phyloP scores from a whole-genome alignment of 2,888 invertebrate species.

The Agelastica alni region DNA sequence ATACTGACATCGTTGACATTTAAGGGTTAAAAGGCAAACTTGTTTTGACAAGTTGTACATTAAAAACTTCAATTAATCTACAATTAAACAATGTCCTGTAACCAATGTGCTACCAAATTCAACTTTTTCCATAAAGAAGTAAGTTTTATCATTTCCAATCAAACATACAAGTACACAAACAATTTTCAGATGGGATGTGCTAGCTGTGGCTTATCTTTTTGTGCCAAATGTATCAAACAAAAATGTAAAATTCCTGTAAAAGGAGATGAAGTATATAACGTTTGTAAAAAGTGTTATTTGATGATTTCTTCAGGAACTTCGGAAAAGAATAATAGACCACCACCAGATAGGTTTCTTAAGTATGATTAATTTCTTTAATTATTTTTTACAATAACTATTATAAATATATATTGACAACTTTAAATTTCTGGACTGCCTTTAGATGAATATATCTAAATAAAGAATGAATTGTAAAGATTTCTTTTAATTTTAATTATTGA shows the following conservation, averaged over 20 bases:
- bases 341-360: slow-evolving; percentile 65
- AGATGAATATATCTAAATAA: too few relatives aligned
- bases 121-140: slow-evolving; percentile 76
- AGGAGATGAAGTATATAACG: slow-evolving; percentile 67
- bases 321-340: slow-evolving; percentile 40
- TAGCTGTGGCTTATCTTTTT: slow-evolving; percentile 82
- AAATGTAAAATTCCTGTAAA: slow-evolving; percentile 68
- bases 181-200: slow-evolving; percentile 77
- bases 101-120: slow-evolving; percentile 71
- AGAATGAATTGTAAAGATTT: too few relatives aligned
- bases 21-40: not conserved
- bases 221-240: slow-evolving; percentile 77
- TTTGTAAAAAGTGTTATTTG: slow-evolving; percentile 64
- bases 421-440: too few relatives aligned
- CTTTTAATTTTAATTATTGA: too few relatives aligned
- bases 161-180: not conserved
- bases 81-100: slow-evolving; percentile 68
- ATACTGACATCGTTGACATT: not conserved
- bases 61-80: slow-evolving; percentile 1
- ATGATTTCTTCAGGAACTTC: slow-evolving; percentile 47
- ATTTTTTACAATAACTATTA: too few relatives aligned
- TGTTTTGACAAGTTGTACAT: not conserved
- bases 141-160: slow-evolving; percentile 39
- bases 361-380: too few relatives aligned
- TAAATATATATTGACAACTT: too few relatives aligned